phyloP scores from a whole-genome alignment of 1,140 invertebrate genomes.

The Bursaphelenchus mucronatus region DNA sequence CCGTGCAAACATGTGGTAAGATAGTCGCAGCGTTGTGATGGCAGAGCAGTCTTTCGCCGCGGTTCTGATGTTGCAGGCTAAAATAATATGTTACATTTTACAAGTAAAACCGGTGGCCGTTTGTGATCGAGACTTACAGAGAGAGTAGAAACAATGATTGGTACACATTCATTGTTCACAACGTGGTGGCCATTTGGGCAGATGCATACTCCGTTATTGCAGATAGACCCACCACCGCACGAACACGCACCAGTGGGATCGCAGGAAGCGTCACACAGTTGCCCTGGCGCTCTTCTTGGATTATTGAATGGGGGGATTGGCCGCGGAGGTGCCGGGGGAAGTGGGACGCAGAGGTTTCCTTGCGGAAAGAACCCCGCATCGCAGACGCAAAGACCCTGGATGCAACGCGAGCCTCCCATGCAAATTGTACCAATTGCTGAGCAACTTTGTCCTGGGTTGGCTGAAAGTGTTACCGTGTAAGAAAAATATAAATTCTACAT shows the following conservation, averaged over 20 bases:
- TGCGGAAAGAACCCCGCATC: conserved; percentile 26
- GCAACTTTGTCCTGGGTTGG: conserved; percentile 31
- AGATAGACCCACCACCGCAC: too few relatives aligned
- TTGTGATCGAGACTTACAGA: conserved; percentile 12
- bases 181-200: conserved; percentile 42
- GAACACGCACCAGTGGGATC: too few relatives aligned
- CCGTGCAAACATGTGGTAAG: conserved; percentile 32
- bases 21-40: conserved; percentile 41
- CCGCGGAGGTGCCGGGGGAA: not conserved
- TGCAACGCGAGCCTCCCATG: conserved; percentile 30
- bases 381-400: conserved; percentile 43
- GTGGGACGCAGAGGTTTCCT: not conserved
- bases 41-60: conserved; percentile 34
- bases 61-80: not conserved
- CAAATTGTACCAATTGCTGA: conserved; percentile 23
- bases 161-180: conserved; percentile 40
- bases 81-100: too few relatives aligned
- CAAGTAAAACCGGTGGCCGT: too few relatives aligned
- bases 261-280: conserved; percentile 44
- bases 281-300: conserved; percentile 27
- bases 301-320: not conserved
- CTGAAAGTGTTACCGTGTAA: conserved; percentile 7
- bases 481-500: too few relatives aligned
- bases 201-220: too few relatives aligned
- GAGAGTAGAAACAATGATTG: conserved; percentile 11